These are phyloP conservation scores for Scolanthus callimorphus DNA, from an alignment of 92 coral and sea anemone genomes.

Conservation along the genomic window DNA sequence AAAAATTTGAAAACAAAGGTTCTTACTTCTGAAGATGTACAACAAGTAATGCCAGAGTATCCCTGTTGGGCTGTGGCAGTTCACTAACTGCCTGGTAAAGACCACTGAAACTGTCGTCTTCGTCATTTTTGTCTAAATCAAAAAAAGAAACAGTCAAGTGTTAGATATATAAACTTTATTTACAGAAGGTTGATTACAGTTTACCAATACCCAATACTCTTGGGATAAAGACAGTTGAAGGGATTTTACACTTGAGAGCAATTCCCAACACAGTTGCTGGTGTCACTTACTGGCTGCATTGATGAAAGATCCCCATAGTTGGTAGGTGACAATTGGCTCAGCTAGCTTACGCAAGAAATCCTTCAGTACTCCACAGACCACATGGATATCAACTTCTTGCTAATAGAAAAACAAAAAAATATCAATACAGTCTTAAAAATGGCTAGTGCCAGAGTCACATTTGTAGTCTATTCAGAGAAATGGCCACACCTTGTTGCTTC, in stretches of 20 bases:
- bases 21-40: conserved; percentile 90
- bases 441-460: no score
- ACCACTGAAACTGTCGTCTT: conserved; percentile 78
- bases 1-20: no score
- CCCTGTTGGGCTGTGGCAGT: conserved; percentile 95
- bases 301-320: conserved; percentile 69
- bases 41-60: conserved; percentile 82
- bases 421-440: not conserved
- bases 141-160: no score
- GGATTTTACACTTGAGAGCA: no score
- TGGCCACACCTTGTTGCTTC: no score
- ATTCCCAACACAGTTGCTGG: no score
- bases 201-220: no score
- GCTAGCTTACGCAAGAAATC: conserved; percentile 87
- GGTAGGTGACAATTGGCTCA: conserved; percentile 86
- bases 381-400: conserved; percentile 84
- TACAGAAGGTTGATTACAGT: no score
- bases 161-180: no score
- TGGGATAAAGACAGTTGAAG: no score
- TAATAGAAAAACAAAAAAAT: conserved; percentile 15
- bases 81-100: conserved; percentile 98
- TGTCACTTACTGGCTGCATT: conserved; percentile 95
- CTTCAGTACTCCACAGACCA: conserved; percentile 88
- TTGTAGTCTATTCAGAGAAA: no score
- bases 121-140: conserved; percentile 68